Evolutionary conservation across 1,140 invertebrate genomes (phyloP), one percentile per base, ranked within the genome.

Genomic region (Cherax destructor): DNA sequence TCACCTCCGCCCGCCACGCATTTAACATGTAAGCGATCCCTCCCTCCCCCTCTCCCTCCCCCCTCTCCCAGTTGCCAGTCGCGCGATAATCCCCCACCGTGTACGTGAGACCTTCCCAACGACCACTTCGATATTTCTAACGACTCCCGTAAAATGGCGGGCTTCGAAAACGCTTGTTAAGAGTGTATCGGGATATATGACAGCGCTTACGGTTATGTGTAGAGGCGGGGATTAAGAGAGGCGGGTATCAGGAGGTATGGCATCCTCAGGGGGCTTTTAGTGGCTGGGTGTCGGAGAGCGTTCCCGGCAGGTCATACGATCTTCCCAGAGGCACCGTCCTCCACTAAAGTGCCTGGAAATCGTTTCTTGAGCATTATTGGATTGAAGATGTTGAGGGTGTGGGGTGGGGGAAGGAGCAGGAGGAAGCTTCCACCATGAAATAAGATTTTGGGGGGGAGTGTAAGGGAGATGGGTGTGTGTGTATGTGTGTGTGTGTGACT

Each of bases 361-460:
- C 88, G 88, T 83, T 91, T 91, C 88, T 91, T 91, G 88, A 91
- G 88, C 88, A 91, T 91, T 91, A 91, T 91, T 91, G 83, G 88
- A 91, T 91, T 91, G 88, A 91, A 91, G 83, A 91, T 91, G 88
- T 91, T 91, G 88, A 91, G 88, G 88, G 59, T 49, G 41, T 50
- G 11, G 74, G 74, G 52, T 47, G 65, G 59, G 74, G 59, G 79
- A 72, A 47, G 41, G 24, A n/a, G 21, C 56, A 30, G 47, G 56
- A 69, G n/a, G 47, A 30, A 52, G 69, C 69, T 74, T 74, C 18
- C 21, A 50, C 77, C 77, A 79, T 49, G 77, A 52, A 79, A 52
- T n/a, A 50, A 50, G 77, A 52, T 49, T 79, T 79, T 24, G 69
- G 69, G 69, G 30, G 13, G 69, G 78, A 52, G 49, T 2, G 59